Evolutionary conservation across 2,797 vertebrate genomes (phyloP).

Genomic region (Epinephelus awoara): DNA sequence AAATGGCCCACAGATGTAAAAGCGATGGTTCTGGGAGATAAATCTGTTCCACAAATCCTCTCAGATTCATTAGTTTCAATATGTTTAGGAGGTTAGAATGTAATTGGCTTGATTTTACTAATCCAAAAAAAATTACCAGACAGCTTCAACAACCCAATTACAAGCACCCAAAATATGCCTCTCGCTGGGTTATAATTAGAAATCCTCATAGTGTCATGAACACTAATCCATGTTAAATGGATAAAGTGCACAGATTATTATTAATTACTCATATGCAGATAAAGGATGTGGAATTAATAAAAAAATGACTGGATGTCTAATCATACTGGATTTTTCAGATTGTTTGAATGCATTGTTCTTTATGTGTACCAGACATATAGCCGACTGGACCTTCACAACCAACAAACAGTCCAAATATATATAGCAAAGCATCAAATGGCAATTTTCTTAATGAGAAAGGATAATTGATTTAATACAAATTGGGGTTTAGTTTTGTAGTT

Average conservation of each 20-base stretch:
- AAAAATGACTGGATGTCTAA: constrained; percentile 23
- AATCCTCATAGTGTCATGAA: constrained; percentile 34
- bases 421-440: not conserved
- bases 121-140: constrained; percentile 54
- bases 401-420: not conserved
- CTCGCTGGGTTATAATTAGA: constrained; percentile 15
- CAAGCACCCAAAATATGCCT: constrained; percentile 27
- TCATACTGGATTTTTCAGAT: not conserved
- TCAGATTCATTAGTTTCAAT: constrained; percentile 63
- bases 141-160: constrained; percentile 53
- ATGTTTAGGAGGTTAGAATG: constrained; percentile 54
- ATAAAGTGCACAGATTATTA: constrained; percentile 16
- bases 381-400: no score
- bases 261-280: constrained; percentile 15
- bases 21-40: constrained; percentile 61
- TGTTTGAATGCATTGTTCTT: not conserved
- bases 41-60: constrained; percentile 65
- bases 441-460: not conserved
- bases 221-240: constrained; percentile 49
- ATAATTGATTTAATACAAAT: not conserved
- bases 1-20: constrained; percentile 80
- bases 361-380: not conserved
- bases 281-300: not conserved
- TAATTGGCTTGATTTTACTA: constrained; percentile 80
- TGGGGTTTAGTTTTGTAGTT: not conserved